phyloP scores from a whole-genome alignment of 2,888 invertebrate genomes.

The Drosophila ustulata region DNA sequence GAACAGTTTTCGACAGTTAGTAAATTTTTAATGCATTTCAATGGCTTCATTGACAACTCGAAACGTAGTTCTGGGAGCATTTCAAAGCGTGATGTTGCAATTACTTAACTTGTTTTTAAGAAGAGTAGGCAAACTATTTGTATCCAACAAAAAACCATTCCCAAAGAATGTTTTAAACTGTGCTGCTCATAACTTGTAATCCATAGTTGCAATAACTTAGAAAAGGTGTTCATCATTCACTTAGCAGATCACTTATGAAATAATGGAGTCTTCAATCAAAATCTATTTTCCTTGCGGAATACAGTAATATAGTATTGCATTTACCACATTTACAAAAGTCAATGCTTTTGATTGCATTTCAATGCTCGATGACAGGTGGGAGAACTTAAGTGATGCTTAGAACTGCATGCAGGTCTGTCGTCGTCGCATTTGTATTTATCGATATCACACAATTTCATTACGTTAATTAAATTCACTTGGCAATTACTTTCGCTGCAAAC shows the following conservation, averaged over 20 bases:
- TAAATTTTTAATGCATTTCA: slow-evolving; percentile 2
- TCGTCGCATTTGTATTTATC: slow-evolving; percentile 52
- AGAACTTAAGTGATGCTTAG: slow-evolving; percentile 24
- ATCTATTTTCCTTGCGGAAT: slow-evolving; percentile 10
- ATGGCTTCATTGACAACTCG: neutral
- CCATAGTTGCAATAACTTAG: neutral
- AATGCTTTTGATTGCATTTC: slow-evolving; percentile 5
- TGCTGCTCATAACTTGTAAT: no score
- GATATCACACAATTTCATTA: slow-evolving; percentile 53
- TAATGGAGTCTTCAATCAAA: neutral
- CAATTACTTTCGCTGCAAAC: slow-evolving; percentile 54
- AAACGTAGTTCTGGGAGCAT: neutral
- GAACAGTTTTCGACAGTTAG: neutral
- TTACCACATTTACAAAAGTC: neutral
- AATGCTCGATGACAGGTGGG: slow-evolving; percentile 5
- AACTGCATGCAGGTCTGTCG: slow-evolving; percentile 20
- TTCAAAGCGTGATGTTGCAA: neutral
- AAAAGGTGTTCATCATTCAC: neutral
- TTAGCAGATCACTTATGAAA: neutral
- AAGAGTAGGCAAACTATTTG: neutral
- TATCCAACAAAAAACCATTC: neutral
- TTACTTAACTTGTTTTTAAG: no score
- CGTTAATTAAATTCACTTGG: slow-evolving; percentile 60
- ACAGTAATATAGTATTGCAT: slow-evolving; percentile 13
- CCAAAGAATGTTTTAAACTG: neutral